Evolutionary conservation across 2,797 vertebrate species (phyloP).

Genomic region (Enteromius anoplus): DNA sequence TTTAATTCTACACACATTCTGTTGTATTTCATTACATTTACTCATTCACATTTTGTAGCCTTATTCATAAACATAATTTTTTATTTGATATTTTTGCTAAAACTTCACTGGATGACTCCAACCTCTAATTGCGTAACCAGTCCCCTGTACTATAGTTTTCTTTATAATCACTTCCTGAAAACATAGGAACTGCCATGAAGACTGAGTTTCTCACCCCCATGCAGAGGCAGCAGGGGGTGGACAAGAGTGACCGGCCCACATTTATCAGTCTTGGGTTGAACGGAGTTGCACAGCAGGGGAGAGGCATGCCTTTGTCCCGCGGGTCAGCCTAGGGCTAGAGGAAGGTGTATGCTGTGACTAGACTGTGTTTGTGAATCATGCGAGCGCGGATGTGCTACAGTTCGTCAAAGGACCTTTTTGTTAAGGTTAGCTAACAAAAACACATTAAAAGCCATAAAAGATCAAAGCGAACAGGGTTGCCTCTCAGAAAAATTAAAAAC

Average conservation of each 20-base stretch:
- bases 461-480: conserved; percentile 71
- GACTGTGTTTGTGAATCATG: conserved; percentile 8
- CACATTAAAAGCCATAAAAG: conserved; percentile 61
- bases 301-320: conserved; percentile 56
- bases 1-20: not conserved
- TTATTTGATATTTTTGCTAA: not conserved
- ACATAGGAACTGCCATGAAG: not conserved
- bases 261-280: conserved; percentile 48
- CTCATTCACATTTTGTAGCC: not conserved
- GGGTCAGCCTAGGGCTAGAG: conserved; percentile 53
- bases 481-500: conserved; percentile 47
- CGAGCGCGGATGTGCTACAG: not conserved
- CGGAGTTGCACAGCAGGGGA: conserved; percentile 50
- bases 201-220: conserved; percentile 22
- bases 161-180: not conserved
- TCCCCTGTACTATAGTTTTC: not conserved
- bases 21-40: not conserved
- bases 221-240: conserved; percentile 16
- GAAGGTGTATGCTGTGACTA: conserved; percentile 22
- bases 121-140: not conserved
- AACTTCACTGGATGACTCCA: not conserved
- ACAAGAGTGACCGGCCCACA: conserved; percentile 16
- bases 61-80: not conserved
- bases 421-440: conserved; percentile 36
- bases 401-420: conserved; percentile 53